phyloP scores from a whole-genome alignment of 2,113 vertebrate species.

The Rhynchomys soricoides region DNA sequence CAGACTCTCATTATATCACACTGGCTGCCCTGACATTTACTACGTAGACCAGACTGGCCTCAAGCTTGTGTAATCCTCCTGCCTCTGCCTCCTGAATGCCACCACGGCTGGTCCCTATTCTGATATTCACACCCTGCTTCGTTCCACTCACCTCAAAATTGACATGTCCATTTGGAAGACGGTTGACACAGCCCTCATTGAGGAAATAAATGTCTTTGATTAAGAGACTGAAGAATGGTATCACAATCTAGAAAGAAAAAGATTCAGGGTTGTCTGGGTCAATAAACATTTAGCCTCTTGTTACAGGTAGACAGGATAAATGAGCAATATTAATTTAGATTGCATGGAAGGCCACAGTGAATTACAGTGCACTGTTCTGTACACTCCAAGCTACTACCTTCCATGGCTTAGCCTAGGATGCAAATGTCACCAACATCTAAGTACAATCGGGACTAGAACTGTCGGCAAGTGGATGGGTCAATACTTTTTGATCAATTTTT shows the following conservation, averaged over 20 bases:
- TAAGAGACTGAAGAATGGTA: conserved; percentile 98
- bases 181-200: conserved; percentile 94
- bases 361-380: background rate
- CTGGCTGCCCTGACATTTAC: background rate
- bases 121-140: background rate
- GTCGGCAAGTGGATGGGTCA: background rate
- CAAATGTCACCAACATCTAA: background rate
- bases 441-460: background rate
- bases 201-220: conserved; percentile 98
- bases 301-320: background rate
- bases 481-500: background rate
- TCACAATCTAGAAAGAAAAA: conserved; percentile 91
- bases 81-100: background rate
- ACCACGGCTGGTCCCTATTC: background rate
- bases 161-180: conserved; percentile 93
- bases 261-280: conserved; percentile 18
- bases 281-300: background rate
- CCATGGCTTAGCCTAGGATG: background rate
- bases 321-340: background rate
- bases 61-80: background rate
- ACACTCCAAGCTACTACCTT: background rate
- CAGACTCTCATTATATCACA: background rate
- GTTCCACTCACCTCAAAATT: conserved; percentile 92
- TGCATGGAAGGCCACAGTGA: accelerated
- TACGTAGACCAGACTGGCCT: background rate